These are phyloP conservation scores for Telmatochromis sp. DNA, from an alignment of 2,113 vertebrate species.

Conservation along the genomic window DNA sequence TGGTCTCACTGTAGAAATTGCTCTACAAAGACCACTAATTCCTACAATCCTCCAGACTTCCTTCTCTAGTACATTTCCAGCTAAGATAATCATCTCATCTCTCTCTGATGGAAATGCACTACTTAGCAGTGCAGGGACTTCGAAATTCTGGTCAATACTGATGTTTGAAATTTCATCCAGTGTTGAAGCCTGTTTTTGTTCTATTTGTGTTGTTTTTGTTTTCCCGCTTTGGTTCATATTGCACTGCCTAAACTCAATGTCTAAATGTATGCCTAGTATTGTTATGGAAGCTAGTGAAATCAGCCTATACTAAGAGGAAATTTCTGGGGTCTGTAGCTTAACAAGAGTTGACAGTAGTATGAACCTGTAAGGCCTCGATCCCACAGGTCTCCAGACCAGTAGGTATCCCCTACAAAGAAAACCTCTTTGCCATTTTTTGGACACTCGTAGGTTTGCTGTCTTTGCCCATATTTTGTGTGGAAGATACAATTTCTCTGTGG, in stretches of 20 bases:
- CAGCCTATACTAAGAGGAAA: background rate
- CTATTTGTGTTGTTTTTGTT: background rate
- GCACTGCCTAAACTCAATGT: background rate
- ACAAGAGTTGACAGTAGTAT: background rate
- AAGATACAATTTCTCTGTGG: background rate
- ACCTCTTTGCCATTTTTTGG: background rate
- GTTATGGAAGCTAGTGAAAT: background rate
- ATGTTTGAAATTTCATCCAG: background rate
- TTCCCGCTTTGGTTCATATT: background rate
- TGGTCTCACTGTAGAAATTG: background rate
- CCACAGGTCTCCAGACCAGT: background rate
- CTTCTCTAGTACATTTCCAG: slow-evolving; percentile 1
- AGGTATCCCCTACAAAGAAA: background rate
- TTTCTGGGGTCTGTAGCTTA: background rate
- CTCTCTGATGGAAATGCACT: background rate
- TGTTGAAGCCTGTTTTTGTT: background rate
- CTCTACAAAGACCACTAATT: slow-evolving; percentile 27
- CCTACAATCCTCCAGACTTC: slow-evolving; percentile 13
- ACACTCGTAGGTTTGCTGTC: background rate
- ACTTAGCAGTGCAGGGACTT: background rate
- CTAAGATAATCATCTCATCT: background rate
- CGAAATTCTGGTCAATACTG: background rate
- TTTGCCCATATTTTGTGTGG: background rate
- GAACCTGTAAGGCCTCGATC: background rate
- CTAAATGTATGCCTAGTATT: background rate